Evolutionary conservation across 2,888 invertebrate genomes (phyloP), one percentile per base, ranked within the genome.

Genomic region (Morpho deidamia): DNA sequence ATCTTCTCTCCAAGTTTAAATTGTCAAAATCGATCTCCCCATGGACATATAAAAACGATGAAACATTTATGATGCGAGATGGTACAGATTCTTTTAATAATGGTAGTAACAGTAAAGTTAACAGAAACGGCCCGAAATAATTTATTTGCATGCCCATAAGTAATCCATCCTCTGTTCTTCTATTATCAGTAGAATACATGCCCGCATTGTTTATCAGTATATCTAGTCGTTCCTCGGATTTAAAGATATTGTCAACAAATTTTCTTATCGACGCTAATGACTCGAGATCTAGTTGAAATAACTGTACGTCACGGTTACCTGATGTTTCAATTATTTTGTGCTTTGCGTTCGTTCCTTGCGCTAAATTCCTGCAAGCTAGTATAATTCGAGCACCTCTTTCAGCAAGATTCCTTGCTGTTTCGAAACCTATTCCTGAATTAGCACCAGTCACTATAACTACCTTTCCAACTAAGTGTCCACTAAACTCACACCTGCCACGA

Each of bases 391-490:
- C 96, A 11, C 94, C 94, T 66, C 93, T 87, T 57, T 89, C 90
- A 0, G 94, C 94, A 44, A 95, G 68, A 67, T 94, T 92, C 60
- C 88, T 89, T 0, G 94, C 92, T 0, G 95, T 93, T 74, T 95
- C 93, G 66, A 92, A 93, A 34, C 95, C 96, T 67, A 95, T 94
- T 8, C 95, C 96, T 61, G 93, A 91, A 62, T 94, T 96, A 48
- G 94, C 95, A 34, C 96, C 97, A 32, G 96, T 97, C 42, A 97
- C 91, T 42, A 97, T 90, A 34, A 94, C 94, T 2, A 94, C 94
- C 85, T 96, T 96, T 7, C 95, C 95, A 45, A 93, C 88, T 51
- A 66, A 53, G 51, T 65, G 60, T 51, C 53, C 61, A 49, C 61
- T 61, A 32, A 53, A 64, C 49, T 63, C 60, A 50, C 63, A 65